Percentiles rank a stretch among this genome's conserved stretches.
These are phyloP conservation scores for Montipora cactus DNA, from an alignment of 64 coral and sea anemone genomes.

Conservation along the genomic window DNA sequence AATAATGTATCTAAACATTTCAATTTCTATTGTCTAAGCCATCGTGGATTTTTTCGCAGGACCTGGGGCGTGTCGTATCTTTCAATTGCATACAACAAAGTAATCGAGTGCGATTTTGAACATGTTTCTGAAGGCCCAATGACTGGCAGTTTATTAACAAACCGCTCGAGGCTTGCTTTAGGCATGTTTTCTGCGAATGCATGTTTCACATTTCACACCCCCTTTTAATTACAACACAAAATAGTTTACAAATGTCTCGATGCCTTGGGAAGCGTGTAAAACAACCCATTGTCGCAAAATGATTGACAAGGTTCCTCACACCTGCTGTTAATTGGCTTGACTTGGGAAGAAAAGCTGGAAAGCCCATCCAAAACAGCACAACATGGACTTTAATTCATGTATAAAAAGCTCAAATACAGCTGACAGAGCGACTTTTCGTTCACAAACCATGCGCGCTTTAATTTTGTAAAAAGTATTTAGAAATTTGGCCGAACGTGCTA, in stretches of 20 bases:
- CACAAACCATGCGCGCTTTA: background rate
- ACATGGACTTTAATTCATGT: constrained; percentile 92
- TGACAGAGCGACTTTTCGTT: constrained; percentile 58
- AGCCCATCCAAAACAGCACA: constrained; percentile 83
- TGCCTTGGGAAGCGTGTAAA: constrained; percentile 85
- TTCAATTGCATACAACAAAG: constrained; percentile 98
- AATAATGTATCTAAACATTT: constrained; percentile 99
- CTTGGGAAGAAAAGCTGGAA: constrained; percentile 45
- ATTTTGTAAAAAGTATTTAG: constrained; percentile 7
- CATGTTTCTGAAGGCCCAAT: constrained; percentile 75
- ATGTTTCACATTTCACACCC: constrained; percentile 79
- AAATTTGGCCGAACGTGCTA: background rate
- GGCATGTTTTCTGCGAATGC: constrained; percentile 65
- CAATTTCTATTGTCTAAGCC: constrained; percentile 96
- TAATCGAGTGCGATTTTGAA: constrained; percentile 98
- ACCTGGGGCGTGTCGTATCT: constrained; percentile 97
- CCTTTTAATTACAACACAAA: constrained; percentile 93
- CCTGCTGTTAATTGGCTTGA: constrained; percentile 99
- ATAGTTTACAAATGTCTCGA: constrained; percentile 90
- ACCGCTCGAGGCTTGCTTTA: constrained; percentile 18
- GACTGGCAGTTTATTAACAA: constrained; percentile 66
- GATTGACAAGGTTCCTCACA: constrained; percentile 94
- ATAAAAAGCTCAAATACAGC: constrained; percentile 92
- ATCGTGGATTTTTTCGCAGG: constrained; percentile 95
- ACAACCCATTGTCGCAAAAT: constrained; percentile 84